Evolutionary conservation across 2,797 vertebrate genomes (phyloP), one percentile per base, ranked within the genome.

Genomic region (Erethizon dorsatum): DNA sequence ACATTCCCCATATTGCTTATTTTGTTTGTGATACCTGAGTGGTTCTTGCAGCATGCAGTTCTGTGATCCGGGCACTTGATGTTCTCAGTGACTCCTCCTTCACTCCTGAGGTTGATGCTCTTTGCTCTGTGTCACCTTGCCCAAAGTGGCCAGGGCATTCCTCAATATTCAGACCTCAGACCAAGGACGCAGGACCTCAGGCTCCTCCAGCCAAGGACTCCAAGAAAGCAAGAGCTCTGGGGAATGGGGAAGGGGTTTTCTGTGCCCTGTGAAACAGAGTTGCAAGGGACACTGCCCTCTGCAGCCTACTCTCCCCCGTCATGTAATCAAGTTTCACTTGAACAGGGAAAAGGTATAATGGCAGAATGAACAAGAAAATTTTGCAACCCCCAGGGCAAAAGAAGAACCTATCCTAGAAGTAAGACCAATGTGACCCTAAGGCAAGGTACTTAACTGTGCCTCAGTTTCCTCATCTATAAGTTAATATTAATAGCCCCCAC

Each of bases 401-500:
- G 37, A 92, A 5, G 14, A 54, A 52, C 22, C 47, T 57, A 28
- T 17, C n/a, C 79, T 54, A 84, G 54, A 86, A 73, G 65, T 6
- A 65, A 96, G 45, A 31, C 33, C 37, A 78, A 5, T 8, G 1
- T 63, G 31, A 78, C 41, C 50, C 15, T 79, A 61, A 69, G 26
- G 50, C 10, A 87, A 83, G 57, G 59, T 31, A 45, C 37, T 85
- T 52, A 56, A 56, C 87, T 56, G 13, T 71, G 33, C 56, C 63
- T 78, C 65, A 45, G 88, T 88, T 92, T 88, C 71, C 78, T 96
- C 22, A 61, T 59, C 50, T 95, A 4, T 37, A 67, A 69, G 31
- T 80, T 57, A 80, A 71, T 13, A 75, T 47, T 75, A 78, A 71
- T 13, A 90, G 65, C 0, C 13, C 22, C 41, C 31, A 41, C 47